phyloP scores from a whole-genome alignment of 1,140 invertebrate species.

The Tetragnatha versicolor region DNA sequence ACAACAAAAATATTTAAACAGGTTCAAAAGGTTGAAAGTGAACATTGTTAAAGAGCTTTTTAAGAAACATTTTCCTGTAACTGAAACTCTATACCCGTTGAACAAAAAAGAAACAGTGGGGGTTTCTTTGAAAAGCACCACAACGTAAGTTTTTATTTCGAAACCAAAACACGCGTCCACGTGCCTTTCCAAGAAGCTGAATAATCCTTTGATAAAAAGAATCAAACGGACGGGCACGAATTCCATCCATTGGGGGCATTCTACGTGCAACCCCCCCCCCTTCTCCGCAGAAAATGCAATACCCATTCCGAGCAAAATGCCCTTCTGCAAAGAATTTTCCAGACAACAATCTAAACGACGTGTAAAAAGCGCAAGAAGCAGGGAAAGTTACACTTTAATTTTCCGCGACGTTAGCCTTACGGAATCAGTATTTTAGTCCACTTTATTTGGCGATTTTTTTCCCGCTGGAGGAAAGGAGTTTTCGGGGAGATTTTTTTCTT shows the following conservation, averaged over 20 bases:
- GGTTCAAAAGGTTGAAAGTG: no score
- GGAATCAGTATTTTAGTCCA: slow-evolving; percentile 46
- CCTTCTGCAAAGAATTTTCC: slow-evolving; percentile 42
- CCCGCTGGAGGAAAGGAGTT: neutral
- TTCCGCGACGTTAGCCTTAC: slow-evolving; percentile 49
- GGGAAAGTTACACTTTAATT: slow-evolving; percentile 52
- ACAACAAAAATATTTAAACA: no score
- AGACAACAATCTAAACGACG: slow-evolving; percentile 51
- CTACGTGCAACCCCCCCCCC: no score
- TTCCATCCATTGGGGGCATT: slow-evolving; percentile 7
- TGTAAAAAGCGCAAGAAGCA: slow-evolving; percentile 42
- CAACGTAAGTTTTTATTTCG: no score
- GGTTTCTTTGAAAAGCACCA: no score
- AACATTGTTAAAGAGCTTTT: no score
- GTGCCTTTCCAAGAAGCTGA: neutral
- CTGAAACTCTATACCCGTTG: no score
- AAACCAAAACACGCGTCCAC: slow-evolving; percentile 4
- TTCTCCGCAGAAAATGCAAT: slow-evolving; percentile 12
- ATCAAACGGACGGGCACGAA: slow-evolving; percentile 1
- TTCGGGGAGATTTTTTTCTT: slow-evolving; percentile 14
- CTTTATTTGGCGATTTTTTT: slow-evolving; percentile 24
- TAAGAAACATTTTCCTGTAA: no score
- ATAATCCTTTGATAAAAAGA: slow-evolving; percentile 8
- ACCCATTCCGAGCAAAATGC: slow-evolving; percentile 36
- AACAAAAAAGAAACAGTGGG: no score